phyloP scores from a whole-genome alignment of 2,888 invertebrate genomes.

The Ophion obscuratus region DNA sequence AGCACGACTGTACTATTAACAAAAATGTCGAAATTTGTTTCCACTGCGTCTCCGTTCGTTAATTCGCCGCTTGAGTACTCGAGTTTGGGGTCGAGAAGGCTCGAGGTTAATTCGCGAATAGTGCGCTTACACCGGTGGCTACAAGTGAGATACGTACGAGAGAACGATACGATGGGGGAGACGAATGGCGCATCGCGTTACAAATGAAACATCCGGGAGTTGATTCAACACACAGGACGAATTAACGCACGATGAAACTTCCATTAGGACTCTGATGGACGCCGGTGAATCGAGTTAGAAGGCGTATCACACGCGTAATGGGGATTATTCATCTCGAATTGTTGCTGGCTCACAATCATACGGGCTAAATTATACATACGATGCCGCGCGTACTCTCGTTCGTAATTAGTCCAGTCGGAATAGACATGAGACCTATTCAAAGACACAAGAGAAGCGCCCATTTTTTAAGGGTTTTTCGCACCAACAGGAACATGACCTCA shows the following conservation, averaged over 20 bases:
- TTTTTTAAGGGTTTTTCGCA: too few relatives aligned
- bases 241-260: slow-evolving; percentile 59
- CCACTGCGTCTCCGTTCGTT: too few relatives aligned
- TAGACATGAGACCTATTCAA: too few relatives aligned
- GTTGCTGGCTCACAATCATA: slow-evolving; percentile 7
- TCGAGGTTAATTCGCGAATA: slow-evolving; percentile 14
- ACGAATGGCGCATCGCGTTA: slow-evolving; percentile 25
- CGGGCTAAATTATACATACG: slow-evolving; percentile 5
- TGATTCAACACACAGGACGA: slow-evolving; percentile 42
- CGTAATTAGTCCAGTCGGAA: background rate
- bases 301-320: background rate
- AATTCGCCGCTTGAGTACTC: too few relatives aligned
- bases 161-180: background rate
- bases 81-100: slow-evolving; percentile 26
- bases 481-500: too few relatives aligned
- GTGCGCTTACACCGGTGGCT: background rate
- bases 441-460: too few relatives aligned
- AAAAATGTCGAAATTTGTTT: too few relatives aligned
- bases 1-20: too few relatives aligned
- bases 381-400: background rate
- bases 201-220: slow-evolving; percentile 52
- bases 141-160: slow-evolving; percentile 17
- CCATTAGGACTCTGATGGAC: slow-evolving; percentile 22
- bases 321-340: slow-evolving; percentile 34
- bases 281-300: slow-evolving; percentile 41